Base-by-base conservation (phyloP, 2,113 vertebrate genomes). In the Myotis yumanensis region DNA sequence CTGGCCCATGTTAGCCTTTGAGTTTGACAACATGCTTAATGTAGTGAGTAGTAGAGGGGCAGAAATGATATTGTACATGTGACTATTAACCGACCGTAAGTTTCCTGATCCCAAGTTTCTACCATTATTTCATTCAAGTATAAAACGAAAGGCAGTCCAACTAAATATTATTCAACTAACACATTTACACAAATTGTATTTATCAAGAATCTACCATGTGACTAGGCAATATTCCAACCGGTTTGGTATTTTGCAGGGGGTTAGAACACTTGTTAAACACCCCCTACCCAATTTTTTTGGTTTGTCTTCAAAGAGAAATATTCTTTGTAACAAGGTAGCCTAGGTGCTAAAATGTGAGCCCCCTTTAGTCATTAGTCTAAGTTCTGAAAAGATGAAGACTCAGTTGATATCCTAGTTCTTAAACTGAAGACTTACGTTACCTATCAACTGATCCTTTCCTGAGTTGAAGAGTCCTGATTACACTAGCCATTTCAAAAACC, bases 71-170 rank as follows among this genome's bases (percentile, higher is more conserved):
- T 12, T 43, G 23, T 83, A 84, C 5, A 51, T n/a, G 7, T 37
- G 32, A 93, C 68, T 93, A 81, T 57, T 91, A 85, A 86, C 32
- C 20, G 86, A 91, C 17, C 1, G 15, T 48, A 75, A 75, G 10
- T 88, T 87, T 96, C 76, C 23, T 51, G 51, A 91, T 89, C 8
- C 35, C 17, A 40, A 91, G 54, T 86, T 86, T 95, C 43, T 88
- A 87, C 7, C 48, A 86, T 75, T 57, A 82, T 76, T 92, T 77
- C 35, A 83, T 79, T 86, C 66, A 94, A 85, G 22, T 69, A 72
- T 94, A 86, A 94, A 93, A 94, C 17, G 1, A 95, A 96, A 90
- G 75, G 54, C 51, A 95, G 35, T 81, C n/a, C 43, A 90, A 43
- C 18, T 93, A 95, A 91, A 83, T 52, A 86, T 11, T 64, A 3